Conservation (phyloP, 2,888 invertebrate species). For the Schizaphis graminum region DNA sequence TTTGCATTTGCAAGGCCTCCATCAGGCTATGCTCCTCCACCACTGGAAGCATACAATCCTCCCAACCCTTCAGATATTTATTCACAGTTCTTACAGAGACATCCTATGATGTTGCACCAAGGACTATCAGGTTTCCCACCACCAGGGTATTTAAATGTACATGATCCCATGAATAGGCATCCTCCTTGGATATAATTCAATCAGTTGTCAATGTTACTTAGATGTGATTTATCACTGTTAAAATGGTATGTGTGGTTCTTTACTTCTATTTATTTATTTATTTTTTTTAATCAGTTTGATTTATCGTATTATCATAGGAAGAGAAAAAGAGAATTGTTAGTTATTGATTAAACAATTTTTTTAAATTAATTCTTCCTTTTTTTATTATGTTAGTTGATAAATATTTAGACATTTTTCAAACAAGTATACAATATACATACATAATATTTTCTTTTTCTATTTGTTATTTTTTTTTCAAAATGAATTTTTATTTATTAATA, state of each 20-base stretch:
- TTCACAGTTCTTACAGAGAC: conserved; percentile 80
- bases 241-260: conserved; percentile 9
- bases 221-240: conserved; percentile 6
- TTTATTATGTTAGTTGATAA: background rate
- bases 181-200: conserved; percentile 78
- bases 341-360: background rate
- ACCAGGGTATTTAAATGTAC: conserved; percentile 76
- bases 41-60: conserved; percentile 73
- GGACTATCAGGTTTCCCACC: conserved; percentile 73
- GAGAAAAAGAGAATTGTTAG: background rate
- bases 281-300: background rate
- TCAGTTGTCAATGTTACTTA: conserved; percentile 52
- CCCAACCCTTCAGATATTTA: conserved; percentile 67
- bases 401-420: conserved; percentile 17
- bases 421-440: background rate
- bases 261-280: background rate
- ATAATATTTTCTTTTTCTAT: background rate
- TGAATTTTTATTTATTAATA: background rate
- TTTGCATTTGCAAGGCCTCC: conserved; percentile 73
- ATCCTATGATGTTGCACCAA: conserved; percentile 72
- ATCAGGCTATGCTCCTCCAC: conserved; percentile 73
- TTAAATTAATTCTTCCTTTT: background rate
- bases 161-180: conserved; percentile 78
- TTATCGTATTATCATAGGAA: background rate
- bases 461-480: conserved; percentile 3